These are phyloP conservation scores for Lithophane leautieri DNA, from an alignment of 2,888 invertebrate species.

Conservation along the genomic window DNA sequence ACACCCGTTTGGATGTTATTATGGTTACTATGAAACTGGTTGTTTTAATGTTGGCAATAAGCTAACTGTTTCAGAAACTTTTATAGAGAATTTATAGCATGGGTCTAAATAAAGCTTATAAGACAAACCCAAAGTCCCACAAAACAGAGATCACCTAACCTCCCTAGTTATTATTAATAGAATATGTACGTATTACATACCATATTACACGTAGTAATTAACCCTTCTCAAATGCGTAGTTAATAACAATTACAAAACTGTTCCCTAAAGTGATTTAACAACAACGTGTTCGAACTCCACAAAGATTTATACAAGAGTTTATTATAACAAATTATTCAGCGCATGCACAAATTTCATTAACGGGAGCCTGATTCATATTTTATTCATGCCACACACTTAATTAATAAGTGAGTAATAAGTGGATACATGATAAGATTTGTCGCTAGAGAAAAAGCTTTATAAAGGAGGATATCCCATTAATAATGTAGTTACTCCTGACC, in stretches of 20 bases:
- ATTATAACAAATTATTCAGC: conserved; percentile 62
- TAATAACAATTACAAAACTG: conserved; percentile 55
- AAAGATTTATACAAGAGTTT: conserved; percentile 61
- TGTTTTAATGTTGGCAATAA: no score
- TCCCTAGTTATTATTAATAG: conserved; percentile 8
- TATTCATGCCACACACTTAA: conserved; percentile 67
- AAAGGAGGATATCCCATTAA: conserved; percentile 68
- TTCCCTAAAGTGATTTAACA: conserved; percentile 51
- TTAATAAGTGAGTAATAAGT: conserved; percentile 67
- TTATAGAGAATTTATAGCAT: no score
- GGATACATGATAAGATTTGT: conserved; percentile 66
- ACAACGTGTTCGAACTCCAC: conserved; percentile 60
- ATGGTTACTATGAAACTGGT: no score
- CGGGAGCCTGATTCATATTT: conserved; percentile 61
- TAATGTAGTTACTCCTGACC: conserved; percentile 70
- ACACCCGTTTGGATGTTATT: no score
- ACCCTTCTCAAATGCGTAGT: conserved; percentile 49
- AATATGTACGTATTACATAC: background rate
- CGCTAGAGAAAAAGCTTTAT: conserved; percentile 51
- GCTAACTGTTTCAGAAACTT: no score
- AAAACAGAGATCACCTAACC: background rate
- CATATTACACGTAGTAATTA: conserved; percentile 19
- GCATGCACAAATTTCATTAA: conserved; percentile 68
- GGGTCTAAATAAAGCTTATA: background rate
- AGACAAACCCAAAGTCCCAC: background rate